Base-by-base conservation (phyloP, 2,797 vertebrate species). In the Leptatherina wallacei region DNA sequence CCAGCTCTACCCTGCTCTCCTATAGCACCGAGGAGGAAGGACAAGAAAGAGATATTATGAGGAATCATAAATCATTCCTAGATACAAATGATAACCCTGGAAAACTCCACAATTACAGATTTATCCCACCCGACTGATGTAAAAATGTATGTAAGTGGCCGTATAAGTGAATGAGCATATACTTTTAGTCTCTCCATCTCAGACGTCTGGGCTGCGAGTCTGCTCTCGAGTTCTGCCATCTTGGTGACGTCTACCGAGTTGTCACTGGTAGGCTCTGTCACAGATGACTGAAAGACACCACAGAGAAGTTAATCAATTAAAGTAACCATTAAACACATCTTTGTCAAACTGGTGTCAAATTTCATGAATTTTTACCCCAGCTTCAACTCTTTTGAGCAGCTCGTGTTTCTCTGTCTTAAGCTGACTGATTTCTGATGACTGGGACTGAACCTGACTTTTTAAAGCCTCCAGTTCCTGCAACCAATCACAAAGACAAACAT, bases 121-220 rank as follows among this genome's bases (percentile, higher is more conserved):
- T 2, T 30, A 14, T 30, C 52, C 22, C 13, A 9, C 6, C 6
- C 52, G 30, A 10, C 52, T 29, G 49, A 18, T 47, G 20, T 20
- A 47, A 9, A 47, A 47, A 47, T 47, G 44, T n/a, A 6, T 5
- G 18, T n/a, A n/a, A n/a, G 2, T 11, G n/a, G 47, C 20, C n/a
- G 9, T 22, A 49, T 3, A 49, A 0, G 9, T 22, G 9, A 22
- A 49, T 22, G 47, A 54, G 51, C 22, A 22, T 51, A 52, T 40
- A 93, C 98, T 96, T 98, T 96, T 60, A 98, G 80, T 64, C 93
- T 94, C 83, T 94, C 93, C 0, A 90, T 92, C 75, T 98, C 96
- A 11, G 94, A 87, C 3, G 91, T 88, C 73, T 96, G 91, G 27
- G 88, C 85, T 0, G 92, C 79, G 0, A 98, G 91, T 52, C 92